Base-by-base conservation (phyloP, 2,888 invertebrate species). In the Idaea dimidiata region DNA sequence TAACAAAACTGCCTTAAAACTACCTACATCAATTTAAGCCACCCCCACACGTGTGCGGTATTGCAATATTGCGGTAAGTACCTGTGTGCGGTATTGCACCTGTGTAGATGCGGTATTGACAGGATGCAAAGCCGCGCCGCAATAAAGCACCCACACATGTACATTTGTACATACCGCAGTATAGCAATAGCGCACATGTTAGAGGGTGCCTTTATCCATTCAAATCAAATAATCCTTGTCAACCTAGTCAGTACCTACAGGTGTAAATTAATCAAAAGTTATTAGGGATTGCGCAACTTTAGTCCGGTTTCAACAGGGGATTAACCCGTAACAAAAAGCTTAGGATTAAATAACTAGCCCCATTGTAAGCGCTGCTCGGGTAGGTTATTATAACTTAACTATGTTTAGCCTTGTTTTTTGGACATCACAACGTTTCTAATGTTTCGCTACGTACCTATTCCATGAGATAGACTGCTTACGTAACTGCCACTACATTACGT, bases 261-360 rank as follows among this genome's bases (percentile, higher is more conserved):
- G 58, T 62, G 55, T 63, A 56, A 63, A 68, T 63, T 59, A 65
- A 67, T 66, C 61, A 62, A 70, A 67, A 65, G 63, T 64, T 62
- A 60, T 57, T 33, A 16, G 54, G 33, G 18, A 18, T 57, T 59
- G 58, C 43, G 61, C 61, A 59, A 61, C 54, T 59, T 59, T 62
- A 64, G 70, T 68, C 63, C 66, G 70, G 72, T 67, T 75, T 70
- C 69, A 69, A 73, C 66, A 65, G 70, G 64, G 68, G 63, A 66
- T 71, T 72, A 65, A 58, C 56, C 61, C 53, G 74, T 73, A 70
- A 70, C 68, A 57, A 66, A 57, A 66, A 61, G 65, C 62, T 64
- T 62, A 57, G 69, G 62, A 66, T 67, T 65, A 68, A 70, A 70
- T 71, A 69, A 75, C 43, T 43, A 43, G 1, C 43, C 43, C 43